phyloP scores from a whole-genome alignment of 2,797 vertebrate species.

The Rhincodon typus region DNA sequence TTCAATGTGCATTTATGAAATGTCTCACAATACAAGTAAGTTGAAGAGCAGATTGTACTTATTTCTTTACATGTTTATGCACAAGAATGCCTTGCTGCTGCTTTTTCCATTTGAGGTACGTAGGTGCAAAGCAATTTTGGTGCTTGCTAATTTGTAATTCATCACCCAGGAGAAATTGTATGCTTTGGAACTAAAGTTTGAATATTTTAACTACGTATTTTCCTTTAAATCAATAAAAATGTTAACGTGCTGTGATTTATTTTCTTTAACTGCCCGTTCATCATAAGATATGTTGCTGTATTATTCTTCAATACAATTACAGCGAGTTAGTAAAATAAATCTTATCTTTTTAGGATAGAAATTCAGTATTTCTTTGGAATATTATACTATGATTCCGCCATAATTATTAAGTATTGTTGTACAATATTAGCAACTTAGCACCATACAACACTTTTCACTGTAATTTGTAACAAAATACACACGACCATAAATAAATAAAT shows the following conservation, averaged over 20 bases:
- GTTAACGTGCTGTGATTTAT: neutral
- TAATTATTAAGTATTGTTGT: neutral
- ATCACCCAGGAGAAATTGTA: neutral
- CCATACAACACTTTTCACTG: no score
- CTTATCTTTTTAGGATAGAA: neutral
- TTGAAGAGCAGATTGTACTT: neutral
- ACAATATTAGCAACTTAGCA: neutral
- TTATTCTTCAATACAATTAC: neutral
- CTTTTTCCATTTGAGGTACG: neutral
- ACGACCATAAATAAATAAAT: no score
- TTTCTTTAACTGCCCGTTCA: neutral
- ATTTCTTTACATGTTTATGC: neutral
- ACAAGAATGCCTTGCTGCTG: neutral
- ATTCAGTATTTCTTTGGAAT: neutral
- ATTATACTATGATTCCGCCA: neutral
- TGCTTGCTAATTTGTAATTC: neutral
- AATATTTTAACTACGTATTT: neutral
- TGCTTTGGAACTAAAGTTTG: neutral
- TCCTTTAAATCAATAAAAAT: neutral
- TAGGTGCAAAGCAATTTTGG: neutral
- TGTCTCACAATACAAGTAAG: neutral
- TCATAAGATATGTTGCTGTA: neutral
- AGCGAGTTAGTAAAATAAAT: neutral
- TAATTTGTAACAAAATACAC: no score
- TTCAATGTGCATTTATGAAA: neutral